phyloP scores from a whole-genome alignment of 2,888 invertebrate species.

The Erebia ligea region DNA sequence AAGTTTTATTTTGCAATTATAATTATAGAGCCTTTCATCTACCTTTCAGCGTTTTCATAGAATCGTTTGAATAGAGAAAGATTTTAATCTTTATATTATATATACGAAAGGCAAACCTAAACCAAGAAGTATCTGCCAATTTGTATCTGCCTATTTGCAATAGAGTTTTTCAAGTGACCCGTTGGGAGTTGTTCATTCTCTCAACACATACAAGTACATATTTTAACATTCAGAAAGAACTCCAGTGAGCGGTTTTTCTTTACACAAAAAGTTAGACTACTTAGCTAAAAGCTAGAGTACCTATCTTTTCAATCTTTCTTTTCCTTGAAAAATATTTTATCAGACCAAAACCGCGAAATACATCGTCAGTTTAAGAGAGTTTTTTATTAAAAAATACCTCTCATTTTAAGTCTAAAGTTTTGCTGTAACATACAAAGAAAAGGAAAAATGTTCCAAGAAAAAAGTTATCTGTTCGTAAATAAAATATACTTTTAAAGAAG shows the following conservation, averaged over 20 bases:
- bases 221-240: background rate
- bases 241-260: background rate
- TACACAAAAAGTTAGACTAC: slow-evolving; percentile 2
- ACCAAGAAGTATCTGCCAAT: no score
- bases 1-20: no score
- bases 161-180: no score
- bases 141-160: no score
- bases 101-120: no score
- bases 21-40: no score
- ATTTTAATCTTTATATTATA: no score
- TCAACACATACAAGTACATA: background rate
- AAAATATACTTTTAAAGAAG: background rate
- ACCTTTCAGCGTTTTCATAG: no score
- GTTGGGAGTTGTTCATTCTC: background rate
- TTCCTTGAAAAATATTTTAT: slow-evolving; percentile 3
- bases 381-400: slow-evolving; percentile 17
- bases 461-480: background rate
- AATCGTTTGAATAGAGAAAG: no score
- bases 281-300: background rate
- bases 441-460: slow-evolving; percentile 1
- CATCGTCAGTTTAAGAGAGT: slow-evolving; percentile 11
- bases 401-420: slow-evolving; percentile 14
- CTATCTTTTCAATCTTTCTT: background rate
- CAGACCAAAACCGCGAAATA: slow-evolving; percentile 12
- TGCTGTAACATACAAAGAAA: slow-evolving; percentile 6